Conservation (phyloP, 2,888 invertebrate species). For the Harpagoxenus sublaevis region DNA sequence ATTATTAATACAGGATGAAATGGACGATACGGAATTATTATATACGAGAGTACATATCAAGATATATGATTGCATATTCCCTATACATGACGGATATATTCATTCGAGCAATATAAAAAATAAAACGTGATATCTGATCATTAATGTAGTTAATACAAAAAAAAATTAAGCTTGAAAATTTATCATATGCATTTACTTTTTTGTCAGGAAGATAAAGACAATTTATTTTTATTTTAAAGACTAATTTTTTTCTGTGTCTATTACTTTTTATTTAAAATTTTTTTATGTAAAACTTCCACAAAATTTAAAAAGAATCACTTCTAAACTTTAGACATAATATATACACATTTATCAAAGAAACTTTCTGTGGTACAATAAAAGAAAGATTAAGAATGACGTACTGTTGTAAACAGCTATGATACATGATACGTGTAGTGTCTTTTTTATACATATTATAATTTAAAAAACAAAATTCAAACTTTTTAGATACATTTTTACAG, state of each 20-base stretch:
- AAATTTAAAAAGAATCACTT: conserved; percentile 1
- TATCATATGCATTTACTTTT: background rate
- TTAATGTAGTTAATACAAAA: background rate
- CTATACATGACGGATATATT: background rate
- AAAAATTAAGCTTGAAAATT: background rate
- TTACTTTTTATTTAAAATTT: conserved; percentile 2
- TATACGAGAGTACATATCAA: background rate
- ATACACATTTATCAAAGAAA: conserved; percentile 12
- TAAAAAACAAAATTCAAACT: background rate
- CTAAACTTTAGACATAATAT: conserved; percentile 7
- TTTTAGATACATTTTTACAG: background rate
- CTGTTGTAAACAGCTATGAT: background rate
- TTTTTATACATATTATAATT: background rate
- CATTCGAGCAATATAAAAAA: background rate
- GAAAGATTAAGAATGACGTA: background rate
- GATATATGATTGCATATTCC: background rate
- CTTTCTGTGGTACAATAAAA: background rate
- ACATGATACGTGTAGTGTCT: background rate
- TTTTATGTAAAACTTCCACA: background rate
- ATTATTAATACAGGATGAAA: background rate
- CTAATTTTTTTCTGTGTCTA: background rate
- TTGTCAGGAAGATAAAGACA: background rate
- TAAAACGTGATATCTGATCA: background rate
- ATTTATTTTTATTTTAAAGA: background rate
- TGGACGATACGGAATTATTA: background rate